Percentiles rank a stretch among this genome's conserved stretches.
These are phyloP conservation scores for Gastrophryne carolinensis DNA, from an alignment of 2,797 vertebrate species.

Conservation along the genomic window DNA sequence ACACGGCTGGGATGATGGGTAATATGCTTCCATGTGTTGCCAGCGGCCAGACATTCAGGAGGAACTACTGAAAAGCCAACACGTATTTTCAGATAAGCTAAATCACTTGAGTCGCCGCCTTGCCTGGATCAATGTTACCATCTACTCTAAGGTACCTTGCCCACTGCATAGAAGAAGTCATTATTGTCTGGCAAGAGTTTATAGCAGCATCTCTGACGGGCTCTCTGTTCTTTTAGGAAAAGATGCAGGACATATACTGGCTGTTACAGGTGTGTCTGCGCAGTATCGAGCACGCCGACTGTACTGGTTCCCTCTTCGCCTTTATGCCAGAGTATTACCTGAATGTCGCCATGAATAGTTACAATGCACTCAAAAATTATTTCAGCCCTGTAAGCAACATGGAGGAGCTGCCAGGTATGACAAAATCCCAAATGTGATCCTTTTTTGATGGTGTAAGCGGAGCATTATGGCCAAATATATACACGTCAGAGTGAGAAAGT, in stretches of 20 bases:
- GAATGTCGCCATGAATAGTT: constrained; percentile 96
- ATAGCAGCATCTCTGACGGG: not conserved
- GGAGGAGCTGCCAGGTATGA: constrained; percentile 89
- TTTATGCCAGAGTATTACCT: constrained; percentile 97
- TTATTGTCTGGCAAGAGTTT: not conserved
- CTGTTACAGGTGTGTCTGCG: constrained; percentile 87
- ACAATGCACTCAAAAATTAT: constrained; percentile 97
- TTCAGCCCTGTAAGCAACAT: constrained; percentile 92
- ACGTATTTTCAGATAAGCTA: constrained; percentile 94
- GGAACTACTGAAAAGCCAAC: constrained; percentile 91
- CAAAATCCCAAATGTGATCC: not conserved
- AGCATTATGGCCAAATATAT: no score
- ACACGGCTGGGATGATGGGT: not conserved
- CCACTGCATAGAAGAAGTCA: no score
- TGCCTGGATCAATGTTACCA: constrained; percentile 96
- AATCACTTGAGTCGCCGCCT: constrained; percentile 93
- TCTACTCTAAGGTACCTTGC: constrained; percentile 97
- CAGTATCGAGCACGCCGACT: constrained; percentile 88
- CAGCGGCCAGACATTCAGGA: constrained; percentile 91
- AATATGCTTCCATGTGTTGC: not conserved
- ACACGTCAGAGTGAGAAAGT: no score
- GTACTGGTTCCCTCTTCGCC: constrained; percentile 84
- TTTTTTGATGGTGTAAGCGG: no score
- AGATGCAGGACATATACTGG: constrained; percentile 97
- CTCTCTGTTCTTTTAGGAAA: constrained; percentile 75